phyloP scores from a whole-genome alignment of 2,888 invertebrate genomes.

The Hofmannophila pseudospretella region DNA sequence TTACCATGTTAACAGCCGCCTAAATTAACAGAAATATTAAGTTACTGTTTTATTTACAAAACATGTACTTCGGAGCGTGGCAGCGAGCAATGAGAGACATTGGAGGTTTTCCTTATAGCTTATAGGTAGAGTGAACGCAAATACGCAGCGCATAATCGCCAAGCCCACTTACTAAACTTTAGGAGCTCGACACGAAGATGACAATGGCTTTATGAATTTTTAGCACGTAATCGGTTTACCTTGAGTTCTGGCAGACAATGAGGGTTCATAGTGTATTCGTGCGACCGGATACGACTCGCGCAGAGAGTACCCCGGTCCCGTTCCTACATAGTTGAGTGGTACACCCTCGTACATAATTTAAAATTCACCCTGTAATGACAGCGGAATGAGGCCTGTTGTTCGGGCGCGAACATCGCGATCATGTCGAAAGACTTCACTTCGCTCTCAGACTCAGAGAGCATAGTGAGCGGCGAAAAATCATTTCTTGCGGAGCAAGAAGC shows the following conservation, averaged over 20 bases:
- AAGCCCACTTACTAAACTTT: conserved; percentile 49
- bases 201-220: conserved; percentile 67
- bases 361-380: conserved; percentile 67
- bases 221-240: conserved; percentile 67
- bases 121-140: conserved; percentile 22
- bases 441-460: too few species aligned
- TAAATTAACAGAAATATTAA: not conserved
- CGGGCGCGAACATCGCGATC: conserved; percentile 43
- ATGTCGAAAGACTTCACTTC: conserved; percentile 4
- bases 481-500: conserved; percentile 36
- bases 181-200: conserved; percentile 44
- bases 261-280: conserved; percentile 55
- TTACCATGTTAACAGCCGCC: conserved; percentile 16
- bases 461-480: conserved; percentile 22
- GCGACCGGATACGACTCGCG: conserved; percentile 53
- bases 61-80: not conserved
- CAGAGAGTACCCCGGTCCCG: conserved; percentile 45
- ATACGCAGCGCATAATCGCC: conserved; percentile 33
- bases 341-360: conserved; percentile 55
- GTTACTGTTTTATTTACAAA: not conserved
- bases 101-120: conserved; percentile 28
- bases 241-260: conserved; percentile 56
- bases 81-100: too few species aligned
- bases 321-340: conserved; percentile 70
- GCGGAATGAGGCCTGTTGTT: conserved; percentile 52